Base-by-base conservation (phyloP, 2,888 invertebrate species). In the Phengaris alcon region DNA sequence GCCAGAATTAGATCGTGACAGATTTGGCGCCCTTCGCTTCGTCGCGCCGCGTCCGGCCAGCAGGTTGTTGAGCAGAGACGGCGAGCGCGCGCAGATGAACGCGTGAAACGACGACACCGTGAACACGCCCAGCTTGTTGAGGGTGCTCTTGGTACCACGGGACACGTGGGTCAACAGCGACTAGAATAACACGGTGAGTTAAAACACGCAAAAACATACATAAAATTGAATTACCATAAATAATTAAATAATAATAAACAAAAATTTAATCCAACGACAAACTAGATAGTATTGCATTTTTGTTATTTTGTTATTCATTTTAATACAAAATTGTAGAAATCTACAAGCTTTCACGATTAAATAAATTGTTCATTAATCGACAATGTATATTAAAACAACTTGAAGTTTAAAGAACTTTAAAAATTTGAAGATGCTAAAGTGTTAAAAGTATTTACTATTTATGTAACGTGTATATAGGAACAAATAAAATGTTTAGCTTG, bases 21-120 rank as follows among this genome's bases (percentile, higher is more conserved):
- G 93, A 90, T 97, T 95, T n/a, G 98, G 97, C 13, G 98, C 97
- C 77, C 98, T 94, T 74, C 98, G 95, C 88, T 98, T 98, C 77
- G 98, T 98, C 77, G 98, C 98, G 68, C 98, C 98, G 79, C 98
- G 95, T 75, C 97, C 98, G 64, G 98, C 97, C 84, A 98, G 94
- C 85, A 98, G 94, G 91, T 98, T 98, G 94, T 98, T 98, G 81
- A 98, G 95, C 83, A 98, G 94, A 76, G 98, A 98, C 59, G 99
- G 99, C 84, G 98, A 98, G 80, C 99, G 96, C 77, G 99, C 98
- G 90, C 98, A 98, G 83, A 99, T 98, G 90, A 98, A 98, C 81
- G 99, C 99, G 91, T 99, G 99, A 94, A 99, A 98, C 80, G 98
- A 98, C 76, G 98, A 99, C 82, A 99, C 99, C 75, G 98, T 99